Base-by-base conservation (phyloP, 2,888 invertebrate genomes). In the Helobdella robusta region DNA sequence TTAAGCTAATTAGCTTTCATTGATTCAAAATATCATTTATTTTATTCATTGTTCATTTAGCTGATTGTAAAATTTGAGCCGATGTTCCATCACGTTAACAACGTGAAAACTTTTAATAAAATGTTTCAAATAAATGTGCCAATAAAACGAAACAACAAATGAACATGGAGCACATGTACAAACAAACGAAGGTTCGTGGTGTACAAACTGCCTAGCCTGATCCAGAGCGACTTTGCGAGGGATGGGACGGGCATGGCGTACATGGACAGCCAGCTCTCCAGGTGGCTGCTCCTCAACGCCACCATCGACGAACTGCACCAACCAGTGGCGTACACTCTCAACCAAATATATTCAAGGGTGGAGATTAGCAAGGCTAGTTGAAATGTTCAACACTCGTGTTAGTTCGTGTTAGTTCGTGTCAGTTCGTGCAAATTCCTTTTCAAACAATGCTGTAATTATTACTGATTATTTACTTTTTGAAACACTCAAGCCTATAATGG, bases 131-230 rank as follows among this genome's bases (percentile, higher is more conserved):
- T 2, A 15, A 1, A 48, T 2, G 20, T 48, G 25, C 20, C 3
- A 48, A 48, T 35, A 8, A 59, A 59, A 34, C 18, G 36, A 59
- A 59, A 23, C 36, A 59, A 28, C 3, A n/a, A 15, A 28, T 1
- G 1, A 30, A 59, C 59, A 35, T 35, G 20, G 18, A 15, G 15
- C 11, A 40, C 44, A 11, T n/a, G 11, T 40, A 40, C 15, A 15
- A 15, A 11, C 11, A 11, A 11, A 40, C 44, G 5, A 34, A 62
- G 62, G 62, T 62, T 32, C 50, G 30, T 50, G 3, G 46, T 50
- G 6, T 62, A 62, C 34, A 62, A 62, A 44, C 2, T 62, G 50
- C 62, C 62, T n/a, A 62, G 46, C 32, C 28, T 62, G 23, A 20
- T 35, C 3, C 32, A 50, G n/a, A 46, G 8, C 23, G 8, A 18